These are phyloP conservation scores for Megalopta genalis DNA, from an alignment of 1,140 invertebrate genomes.

Conservation along the genomic window DNA sequence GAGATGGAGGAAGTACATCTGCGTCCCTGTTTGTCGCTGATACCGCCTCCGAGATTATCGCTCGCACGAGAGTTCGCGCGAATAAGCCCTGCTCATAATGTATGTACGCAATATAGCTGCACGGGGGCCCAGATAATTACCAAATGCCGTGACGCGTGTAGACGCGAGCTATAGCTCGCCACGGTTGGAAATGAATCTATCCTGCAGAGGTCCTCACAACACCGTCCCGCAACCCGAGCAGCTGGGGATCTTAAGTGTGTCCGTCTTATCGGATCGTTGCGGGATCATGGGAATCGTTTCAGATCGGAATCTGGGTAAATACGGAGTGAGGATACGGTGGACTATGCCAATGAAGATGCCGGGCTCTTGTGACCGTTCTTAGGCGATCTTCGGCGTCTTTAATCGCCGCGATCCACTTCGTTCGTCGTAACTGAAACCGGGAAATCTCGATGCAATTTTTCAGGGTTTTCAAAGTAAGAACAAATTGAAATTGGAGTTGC, in stretches of 20 bases:
- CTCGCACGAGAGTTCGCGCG: conserved; percentile 24
- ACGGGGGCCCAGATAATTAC: conserved; percentile 58
- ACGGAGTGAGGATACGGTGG: too few relatives aligned
- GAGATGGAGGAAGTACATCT: conserved; percentile 14
- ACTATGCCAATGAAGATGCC: neutral
- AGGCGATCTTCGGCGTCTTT: neutral
- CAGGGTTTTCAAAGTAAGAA: too few relatives aligned
- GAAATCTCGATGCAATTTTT: too few relatives aligned
- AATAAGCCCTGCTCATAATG: conserved; percentile 8
- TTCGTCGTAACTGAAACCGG: too few relatives aligned
- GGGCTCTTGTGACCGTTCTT: neutral
- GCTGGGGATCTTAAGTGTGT: neutral
- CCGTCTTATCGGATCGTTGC: conserved; percentile 16
- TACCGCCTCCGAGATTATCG: conserved; percentile 45
- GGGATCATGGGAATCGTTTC: conserved; percentile 15
- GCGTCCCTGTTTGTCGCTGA: conserved; percentile 47
- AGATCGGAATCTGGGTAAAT: conserved; percentile 1
- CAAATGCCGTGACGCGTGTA: conserved; percentile 60
- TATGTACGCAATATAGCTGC: conserved; percentile 26
- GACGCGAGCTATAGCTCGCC: conserved; percentile 20
- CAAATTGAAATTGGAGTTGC: too few relatives aligned
- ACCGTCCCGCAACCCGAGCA: neutral
- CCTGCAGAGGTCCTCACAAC: neutral
- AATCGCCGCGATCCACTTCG: neutral
- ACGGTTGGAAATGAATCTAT: conserved; percentile 33